These are phyloP conservation scores for Nemurella pictetii DNA, from an alignment of 2,888 invertebrate species.

Conservation along the genomic window DNA sequence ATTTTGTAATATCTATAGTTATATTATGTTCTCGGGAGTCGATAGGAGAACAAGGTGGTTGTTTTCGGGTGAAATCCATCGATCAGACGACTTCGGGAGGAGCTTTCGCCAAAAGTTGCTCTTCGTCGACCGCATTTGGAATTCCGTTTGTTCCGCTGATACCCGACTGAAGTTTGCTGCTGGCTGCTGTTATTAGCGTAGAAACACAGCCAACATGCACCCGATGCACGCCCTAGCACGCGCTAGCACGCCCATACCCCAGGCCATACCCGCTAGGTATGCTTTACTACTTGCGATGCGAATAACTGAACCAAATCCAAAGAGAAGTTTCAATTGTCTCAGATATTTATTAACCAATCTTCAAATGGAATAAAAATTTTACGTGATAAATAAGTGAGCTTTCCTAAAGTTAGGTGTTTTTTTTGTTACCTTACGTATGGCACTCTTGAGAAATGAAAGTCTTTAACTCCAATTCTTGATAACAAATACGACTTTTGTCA, in stretches of 20 bases:
- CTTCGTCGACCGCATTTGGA: slow-evolving; percentile 1
- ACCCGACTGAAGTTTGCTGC: neutral
- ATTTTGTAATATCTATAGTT: neutral
- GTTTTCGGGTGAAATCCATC: neutral
- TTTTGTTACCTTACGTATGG: neutral
- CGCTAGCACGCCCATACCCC: no score
- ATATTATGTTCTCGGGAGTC: neutral
- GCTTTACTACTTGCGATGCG: neutral
- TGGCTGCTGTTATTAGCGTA: neutral
- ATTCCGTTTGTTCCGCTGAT: slow-evolving; percentile 27
- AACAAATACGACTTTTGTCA: no score
- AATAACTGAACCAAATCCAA: neutral
- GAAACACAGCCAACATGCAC: neutral
- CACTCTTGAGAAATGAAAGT: no score
- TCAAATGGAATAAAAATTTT: neutral
- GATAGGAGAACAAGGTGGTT: neutral
- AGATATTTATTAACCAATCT: neutral
- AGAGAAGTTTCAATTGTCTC: neutral
- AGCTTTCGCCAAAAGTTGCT: neutral
- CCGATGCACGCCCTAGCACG: no score
- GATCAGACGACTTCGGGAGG: neutral
- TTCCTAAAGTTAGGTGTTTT: neutral
- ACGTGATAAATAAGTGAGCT: neutral
- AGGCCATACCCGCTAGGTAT: no score
- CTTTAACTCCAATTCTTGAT: neutral